phyloP scores from a whole-genome alignment of 2,113 vertebrate species.

The Numenius arquata region DNA sequence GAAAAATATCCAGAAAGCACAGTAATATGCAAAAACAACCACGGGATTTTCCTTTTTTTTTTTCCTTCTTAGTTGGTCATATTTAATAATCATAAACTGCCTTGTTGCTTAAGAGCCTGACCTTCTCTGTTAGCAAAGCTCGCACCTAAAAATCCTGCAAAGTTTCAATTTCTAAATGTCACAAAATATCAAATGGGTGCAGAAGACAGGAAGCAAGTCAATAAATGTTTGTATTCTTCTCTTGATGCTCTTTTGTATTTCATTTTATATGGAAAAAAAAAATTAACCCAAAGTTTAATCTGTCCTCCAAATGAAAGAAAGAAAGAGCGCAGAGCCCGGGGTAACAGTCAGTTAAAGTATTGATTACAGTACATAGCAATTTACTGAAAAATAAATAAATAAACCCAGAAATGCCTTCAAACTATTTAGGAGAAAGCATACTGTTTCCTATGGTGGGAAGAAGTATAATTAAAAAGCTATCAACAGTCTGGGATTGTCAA shows the following conservation, averaged over 20 bases:
- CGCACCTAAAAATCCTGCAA: constrained; percentile 37
- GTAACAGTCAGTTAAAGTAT: constrained; percentile 61
- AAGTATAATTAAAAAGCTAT: constrained; percentile 78
- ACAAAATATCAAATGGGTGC: constrained; percentile 67
- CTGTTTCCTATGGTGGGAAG: constrained; percentile 39
- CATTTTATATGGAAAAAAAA: background rate
- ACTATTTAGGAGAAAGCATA: constrained; percentile 54
- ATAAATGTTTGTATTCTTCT: constrained; percentile 61
- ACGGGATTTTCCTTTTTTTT: background rate
- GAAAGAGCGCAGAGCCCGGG: background rate
- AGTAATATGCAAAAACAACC: background rate
- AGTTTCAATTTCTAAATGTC: constrained; percentile 69
- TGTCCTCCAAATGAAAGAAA: constrained; percentile 18
- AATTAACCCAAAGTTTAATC: constrained; percentile 26
- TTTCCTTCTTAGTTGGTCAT: background rate
- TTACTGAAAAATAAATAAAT: constrained; percentile 63
- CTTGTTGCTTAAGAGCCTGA: constrained; percentile 38
- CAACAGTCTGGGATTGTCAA: constrained; percentile 70
- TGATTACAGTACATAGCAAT: constrained; percentile 62
- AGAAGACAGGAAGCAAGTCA: constrained; percentile 54
- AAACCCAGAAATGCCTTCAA: constrained; percentile 18
- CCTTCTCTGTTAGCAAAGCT: constrained; percentile 46
- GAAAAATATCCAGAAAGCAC: background rate
- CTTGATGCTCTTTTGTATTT: constrained; percentile 47
- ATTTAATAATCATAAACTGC: constrained; percentile 54